Conservation (phyloP, 1,140 invertebrate genomes). For the Pectinophora gossypiella region DNA sequence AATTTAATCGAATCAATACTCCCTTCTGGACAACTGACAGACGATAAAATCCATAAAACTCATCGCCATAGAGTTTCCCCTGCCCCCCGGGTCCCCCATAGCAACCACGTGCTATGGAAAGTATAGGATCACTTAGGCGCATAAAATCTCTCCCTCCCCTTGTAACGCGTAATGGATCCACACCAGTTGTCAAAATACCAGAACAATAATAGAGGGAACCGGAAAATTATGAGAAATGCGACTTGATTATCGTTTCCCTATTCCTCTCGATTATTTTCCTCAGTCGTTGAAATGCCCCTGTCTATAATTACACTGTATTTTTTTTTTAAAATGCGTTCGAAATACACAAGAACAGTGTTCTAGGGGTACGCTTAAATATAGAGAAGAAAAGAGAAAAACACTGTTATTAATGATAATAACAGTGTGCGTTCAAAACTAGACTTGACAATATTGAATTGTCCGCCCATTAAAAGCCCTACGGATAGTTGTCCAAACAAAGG, state of each 20-base stretch:
- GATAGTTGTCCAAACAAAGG: background rate
- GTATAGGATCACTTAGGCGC: conserved; percentile 20
- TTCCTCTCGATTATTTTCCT: too few species aligned
- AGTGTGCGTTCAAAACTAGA: too few species aligned
- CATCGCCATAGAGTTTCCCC: conserved; percentile 12
- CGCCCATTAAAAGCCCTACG: background rate
- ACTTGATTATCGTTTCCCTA: conserved; percentile 9
- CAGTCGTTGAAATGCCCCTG: too few species aligned
- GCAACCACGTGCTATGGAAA: conserved; percentile 9
- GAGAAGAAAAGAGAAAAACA: too few species aligned
- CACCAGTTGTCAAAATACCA: conserved; percentile 21
- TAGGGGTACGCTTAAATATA: too few species aligned
- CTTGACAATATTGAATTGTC: too few species aligned
- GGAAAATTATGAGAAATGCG: conserved; percentile 9
- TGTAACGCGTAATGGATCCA: conserved; percentile 26
- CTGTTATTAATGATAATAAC: too few species aligned
- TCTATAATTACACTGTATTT: too few species aligned
- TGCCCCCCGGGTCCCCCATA: conserved; percentile 12
- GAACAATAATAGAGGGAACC: conserved; percentile 17
- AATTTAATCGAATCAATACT: too few species aligned
- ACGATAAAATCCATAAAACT: conserved; percentile 5
- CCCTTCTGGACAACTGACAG: background rate
- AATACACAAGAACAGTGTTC: too few species aligned
- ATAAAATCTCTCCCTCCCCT: conserved; percentile 30
- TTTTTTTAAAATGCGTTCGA: too few species aligned